Base-by-base conservation (phyloP, 2,888 invertebrate species). In the Pharmacophagus antenor region DNA sequence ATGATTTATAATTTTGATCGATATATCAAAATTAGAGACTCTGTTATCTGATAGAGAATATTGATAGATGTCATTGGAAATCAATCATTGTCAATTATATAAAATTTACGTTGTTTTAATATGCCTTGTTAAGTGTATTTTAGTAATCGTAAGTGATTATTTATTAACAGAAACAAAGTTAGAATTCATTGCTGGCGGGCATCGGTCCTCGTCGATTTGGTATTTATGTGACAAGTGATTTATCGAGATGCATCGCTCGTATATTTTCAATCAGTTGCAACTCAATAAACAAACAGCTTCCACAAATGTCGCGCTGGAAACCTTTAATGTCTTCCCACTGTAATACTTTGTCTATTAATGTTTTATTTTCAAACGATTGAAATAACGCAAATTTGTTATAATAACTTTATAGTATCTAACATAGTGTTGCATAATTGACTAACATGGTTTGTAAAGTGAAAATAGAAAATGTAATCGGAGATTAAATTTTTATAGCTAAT, bases 181-280 rank as follows among this genome's bases (percentile, higher is more conserved):
- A 42, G 18, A 42, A 42, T 31, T 12, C 31, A 31, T 17, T 42
- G 7, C 52, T 18, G 21, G 37, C 47, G 23, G 46, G 20, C 21
- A 27, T 42, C 25, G 18, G n/a, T 37, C 42, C 58, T 62, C 56
- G 56, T 58, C 17, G 58, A 58, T 62, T 66, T 65, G 56, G 37
- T 60, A 62, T 58, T 63, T 59, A 63, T 63, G 59, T 58, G 41
- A 54, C 56, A 21, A 46, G 50, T 23, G 41, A 65, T 68, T 69
- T 64, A 65, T 65, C 56, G 57, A 48, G 42, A 60, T 55, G 42
- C 50, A 62, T 62, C 67, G 68, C 64, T 64, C 66, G 65, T 67
- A 69, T 71, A 73, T 74, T 77, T 76, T 73, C 71, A 79, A 78
- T 79, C 74, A 74, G 70, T 72, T 70, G 65, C 69, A 64, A 66